A percentile compares a stretch with the other conserved stretches of the same genome.
These are phyloP conservation scores for Tragelaphus buxtoni DNA, from an alignment of 2,113 vertebrate genomes.

Conservation along the genomic window DNA sequence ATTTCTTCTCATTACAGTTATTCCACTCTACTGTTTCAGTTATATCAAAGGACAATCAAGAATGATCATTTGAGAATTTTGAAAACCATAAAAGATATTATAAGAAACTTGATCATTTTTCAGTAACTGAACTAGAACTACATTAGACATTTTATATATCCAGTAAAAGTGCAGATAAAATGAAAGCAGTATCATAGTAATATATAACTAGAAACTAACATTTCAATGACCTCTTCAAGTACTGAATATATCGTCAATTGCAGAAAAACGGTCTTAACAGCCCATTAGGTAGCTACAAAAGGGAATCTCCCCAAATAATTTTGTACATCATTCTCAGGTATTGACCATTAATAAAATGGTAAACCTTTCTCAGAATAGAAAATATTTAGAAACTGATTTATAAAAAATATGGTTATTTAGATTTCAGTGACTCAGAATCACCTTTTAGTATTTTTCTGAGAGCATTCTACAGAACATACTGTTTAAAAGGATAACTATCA, in stretches of 20 bases:
- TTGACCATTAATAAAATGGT: too few relatives aligned
- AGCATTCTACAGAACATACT: not conserved
- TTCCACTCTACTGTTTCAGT: conserved; percentile 21
- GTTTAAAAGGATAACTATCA: not conserved
- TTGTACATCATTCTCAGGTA: too few relatives aligned
- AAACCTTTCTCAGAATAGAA: too few relatives aligned
- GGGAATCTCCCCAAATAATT: too few relatives aligned
- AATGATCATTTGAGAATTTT: conserved; percentile 52
- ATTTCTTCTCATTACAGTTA: conserved; percentile 34
- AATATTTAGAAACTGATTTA: too few relatives aligned
- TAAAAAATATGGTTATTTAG: too few relatives aligned
- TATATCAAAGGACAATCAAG: conserved; percentile 27
- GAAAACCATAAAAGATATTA: conserved; percentile 51
- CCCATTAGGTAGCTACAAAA: too few relatives aligned
- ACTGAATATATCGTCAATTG: conserved; percentile 48
- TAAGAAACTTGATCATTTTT: conserved; percentile 48
- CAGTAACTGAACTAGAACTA: conserved; percentile 67
- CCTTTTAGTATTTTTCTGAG: not conserved
- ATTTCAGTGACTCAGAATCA: conserved; percentile 31
- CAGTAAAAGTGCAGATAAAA: conserved; percentile 48
- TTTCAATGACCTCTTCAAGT: conserved; percentile 49
- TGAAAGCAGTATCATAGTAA: conserved; percentile 33
- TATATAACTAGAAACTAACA: conserved; percentile 58
- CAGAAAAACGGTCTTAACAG: too few relatives aligned
- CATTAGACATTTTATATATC: conserved; percentile 55